Evolutionary conservation across 2,113 vertebrate species (phyloP).

Genomic region (Phylloscopus trochiloides): DNA sequence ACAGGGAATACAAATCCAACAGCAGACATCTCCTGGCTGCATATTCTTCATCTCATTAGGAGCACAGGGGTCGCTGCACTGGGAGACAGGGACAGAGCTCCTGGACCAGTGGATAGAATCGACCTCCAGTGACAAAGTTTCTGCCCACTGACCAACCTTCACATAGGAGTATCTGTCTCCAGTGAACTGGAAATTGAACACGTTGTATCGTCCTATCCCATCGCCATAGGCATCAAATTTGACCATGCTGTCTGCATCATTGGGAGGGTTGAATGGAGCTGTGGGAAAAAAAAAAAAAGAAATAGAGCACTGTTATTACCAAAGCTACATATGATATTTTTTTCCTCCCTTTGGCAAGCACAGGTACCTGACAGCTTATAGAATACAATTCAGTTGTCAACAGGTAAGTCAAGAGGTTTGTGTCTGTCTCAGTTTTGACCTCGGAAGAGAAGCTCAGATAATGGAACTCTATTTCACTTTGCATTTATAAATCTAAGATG

Average conservation of each 20-base stretch:
- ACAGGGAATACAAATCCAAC: constrained; percentile 98
- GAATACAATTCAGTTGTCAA: background rate
- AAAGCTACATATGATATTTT: background rate
- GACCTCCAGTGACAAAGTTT: constrained; percentile 84
- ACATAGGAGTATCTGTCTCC: constrained; percentile 86
- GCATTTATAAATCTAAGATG: background rate
- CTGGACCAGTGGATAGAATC: constrained; percentile 92
- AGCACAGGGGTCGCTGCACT: constrained; percentile 96
- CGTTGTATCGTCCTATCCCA: constrained; percentile 93
- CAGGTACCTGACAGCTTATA: background rate
- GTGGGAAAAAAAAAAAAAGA: background rate
- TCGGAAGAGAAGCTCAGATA: background rate
- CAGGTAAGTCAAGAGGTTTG: background rate
- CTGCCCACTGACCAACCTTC: constrained; percentile 94
- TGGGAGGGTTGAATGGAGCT: constrained; percentile 90
- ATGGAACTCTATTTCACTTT: background rate
- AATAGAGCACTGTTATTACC: background rate
- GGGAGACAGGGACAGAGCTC: constrained; percentile 84
- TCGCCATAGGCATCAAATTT: constrained; percentile 96
- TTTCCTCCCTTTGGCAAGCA: background rate
- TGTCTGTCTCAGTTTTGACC: background rate
- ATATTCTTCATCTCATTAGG: constrained; percentile 99
- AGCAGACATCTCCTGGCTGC: constrained; percentile 98
- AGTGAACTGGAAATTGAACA: constrained; percentile 92
- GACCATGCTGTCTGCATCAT: constrained; percentile 84